phyloP scores from a whole-genome alignment of 2,797 vertebrate genomes.

The Enteromius mattozi region DNA sequence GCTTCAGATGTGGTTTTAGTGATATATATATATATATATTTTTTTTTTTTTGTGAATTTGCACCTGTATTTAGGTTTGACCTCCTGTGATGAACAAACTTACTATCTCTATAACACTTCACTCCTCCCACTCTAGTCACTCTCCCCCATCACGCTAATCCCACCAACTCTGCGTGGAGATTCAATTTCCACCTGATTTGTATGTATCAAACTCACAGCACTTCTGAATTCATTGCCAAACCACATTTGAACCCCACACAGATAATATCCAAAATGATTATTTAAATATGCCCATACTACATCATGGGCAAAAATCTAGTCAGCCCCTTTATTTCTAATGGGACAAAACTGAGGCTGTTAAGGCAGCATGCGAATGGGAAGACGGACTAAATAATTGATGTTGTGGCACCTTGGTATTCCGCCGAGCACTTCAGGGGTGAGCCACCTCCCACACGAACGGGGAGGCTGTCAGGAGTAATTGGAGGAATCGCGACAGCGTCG shows the following conservation, averaged over 20 bases:
- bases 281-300: constrained; percentile 30
- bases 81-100: neutral
- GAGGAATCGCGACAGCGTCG: constrained; percentile 79
- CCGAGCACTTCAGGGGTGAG: constrained; percentile 79
- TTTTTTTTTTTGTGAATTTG: neutral
- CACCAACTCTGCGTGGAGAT: neutral
- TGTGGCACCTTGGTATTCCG: constrained; percentile 75
- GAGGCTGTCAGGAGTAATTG: constrained; percentile 82
- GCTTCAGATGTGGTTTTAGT: neutral
- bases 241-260: neutral
- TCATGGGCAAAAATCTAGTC: constrained; percentile 35
- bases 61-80: neutral
- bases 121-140: neutral
- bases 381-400: constrained; percentile 82
- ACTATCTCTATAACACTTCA: neutral
- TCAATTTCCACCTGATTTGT: neutral
- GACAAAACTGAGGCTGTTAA: constrained; percentile 78
- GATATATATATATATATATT: neutral
- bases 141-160: neutral
- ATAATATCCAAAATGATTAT: constrained; percentile 38
- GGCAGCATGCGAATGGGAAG: constrained; percentile 75
- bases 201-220: neutral
- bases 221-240: constrained; percentile 16
- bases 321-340: constrained; percentile 78
- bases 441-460: constrained; percentile 78